Evolutionary conservation across 1,140 invertebrate species (phyloP).

Genomic region (Oryzaephilus surinamensis): DNA sequence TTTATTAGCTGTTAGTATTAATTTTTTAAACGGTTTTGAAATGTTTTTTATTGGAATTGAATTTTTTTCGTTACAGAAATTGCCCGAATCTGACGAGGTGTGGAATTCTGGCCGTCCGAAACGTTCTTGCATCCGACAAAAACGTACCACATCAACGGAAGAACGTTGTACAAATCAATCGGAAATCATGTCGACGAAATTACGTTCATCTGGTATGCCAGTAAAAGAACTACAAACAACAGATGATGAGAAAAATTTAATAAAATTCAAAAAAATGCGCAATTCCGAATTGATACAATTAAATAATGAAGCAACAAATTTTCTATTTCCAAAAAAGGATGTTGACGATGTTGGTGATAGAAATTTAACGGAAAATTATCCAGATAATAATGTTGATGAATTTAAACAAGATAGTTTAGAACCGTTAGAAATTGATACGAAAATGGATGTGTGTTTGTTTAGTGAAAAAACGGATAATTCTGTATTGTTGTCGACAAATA

Average conservation of each 20-base stretch:
- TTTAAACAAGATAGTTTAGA: neutral
- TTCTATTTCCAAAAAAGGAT: constrained; percentile 64
- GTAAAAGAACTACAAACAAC: constrained; percentile 1
- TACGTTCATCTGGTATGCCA: constrained; percentile 44
- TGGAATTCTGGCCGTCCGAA: constrained; percentile 34
- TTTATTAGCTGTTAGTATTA: constrained; percentile 23
- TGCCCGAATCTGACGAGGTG: constrained; percentile 17
- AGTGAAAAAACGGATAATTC: neutral
- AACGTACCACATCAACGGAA: constrained; percentile 43
- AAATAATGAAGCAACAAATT: constrained; percentile 72
- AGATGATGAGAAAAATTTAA: constrained; percentile 39
- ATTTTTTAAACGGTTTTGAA: neutral
- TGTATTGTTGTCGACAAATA: no score
- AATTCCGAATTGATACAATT: constrained; percentile 60
- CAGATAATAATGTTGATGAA: constrained; percentile 36
- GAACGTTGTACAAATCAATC: constrained; percentile 60
- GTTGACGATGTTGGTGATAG: constrained; percentile 14
- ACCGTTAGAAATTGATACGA: neutral
- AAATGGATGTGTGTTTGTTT: no score
- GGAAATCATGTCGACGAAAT: constrained; percentile 57
- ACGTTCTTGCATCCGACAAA: constrained; percentile 35
- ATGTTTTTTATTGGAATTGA: constrained; percentile 1
- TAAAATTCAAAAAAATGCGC: constrained; percentile 60
- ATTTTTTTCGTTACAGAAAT: constrained; percentile 17
- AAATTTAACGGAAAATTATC: neutral